phyloP scores from a whole-genome alignment of 2,797 vertebrate genomes.

The Leptoclinus maculatus region DNA sequence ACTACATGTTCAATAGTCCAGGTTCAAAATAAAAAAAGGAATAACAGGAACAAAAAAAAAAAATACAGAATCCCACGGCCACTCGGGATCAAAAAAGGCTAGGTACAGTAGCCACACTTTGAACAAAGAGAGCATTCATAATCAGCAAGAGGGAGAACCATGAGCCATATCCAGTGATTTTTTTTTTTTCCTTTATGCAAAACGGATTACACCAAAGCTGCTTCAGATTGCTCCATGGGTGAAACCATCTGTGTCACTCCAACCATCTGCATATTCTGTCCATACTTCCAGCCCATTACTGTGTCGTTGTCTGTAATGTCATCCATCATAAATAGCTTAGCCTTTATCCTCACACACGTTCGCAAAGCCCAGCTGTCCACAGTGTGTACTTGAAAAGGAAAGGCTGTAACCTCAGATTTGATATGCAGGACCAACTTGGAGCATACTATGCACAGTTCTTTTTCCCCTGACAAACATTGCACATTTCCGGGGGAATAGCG shows the following conservation, averaged over 20 bases:
- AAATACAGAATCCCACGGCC: conserved; percentile 64
- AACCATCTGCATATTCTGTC: conserved; percentile 77
- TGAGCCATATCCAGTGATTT: conserved; percentile 67
- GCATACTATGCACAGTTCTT: conserved; percentile 57
- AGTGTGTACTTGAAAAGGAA: conserved; percentile 70
- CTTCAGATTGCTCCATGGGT: conserved; percentile 77
- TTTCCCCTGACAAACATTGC: conserved; percentile 47
- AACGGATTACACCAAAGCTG: conserved; percentile 83
- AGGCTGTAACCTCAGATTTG: conserved; percentile 66
- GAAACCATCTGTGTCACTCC: conserved; percentile 82
- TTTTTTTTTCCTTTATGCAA: conserved; percentile 76
- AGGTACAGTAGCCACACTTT: conserved; percentile 83
- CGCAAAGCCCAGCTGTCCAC: conserved; percentile 76
- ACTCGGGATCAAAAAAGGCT: conserved; percentile 72
- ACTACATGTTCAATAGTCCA: conserved; percentile 84
- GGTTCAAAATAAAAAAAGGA: conserved; percentile 74
- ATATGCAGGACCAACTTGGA: conserved; percentile 64
- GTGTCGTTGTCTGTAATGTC: conserved; percentile 75
- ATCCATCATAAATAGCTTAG: conserved; percentile 77
- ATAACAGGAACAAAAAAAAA: conserved; percentile 58
- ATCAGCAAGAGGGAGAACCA: conserved; percentile 80
- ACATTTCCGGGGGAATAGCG: conserved; percentile 54
- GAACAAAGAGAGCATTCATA: conserved; percentile 85
- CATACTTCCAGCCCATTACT: conserved; percentile 78
- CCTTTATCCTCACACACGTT: conserved; percentile 68